Conservation (phyloP, 2,797 vertebrate genomes). For the Phoxinus dragarum region DNA sequence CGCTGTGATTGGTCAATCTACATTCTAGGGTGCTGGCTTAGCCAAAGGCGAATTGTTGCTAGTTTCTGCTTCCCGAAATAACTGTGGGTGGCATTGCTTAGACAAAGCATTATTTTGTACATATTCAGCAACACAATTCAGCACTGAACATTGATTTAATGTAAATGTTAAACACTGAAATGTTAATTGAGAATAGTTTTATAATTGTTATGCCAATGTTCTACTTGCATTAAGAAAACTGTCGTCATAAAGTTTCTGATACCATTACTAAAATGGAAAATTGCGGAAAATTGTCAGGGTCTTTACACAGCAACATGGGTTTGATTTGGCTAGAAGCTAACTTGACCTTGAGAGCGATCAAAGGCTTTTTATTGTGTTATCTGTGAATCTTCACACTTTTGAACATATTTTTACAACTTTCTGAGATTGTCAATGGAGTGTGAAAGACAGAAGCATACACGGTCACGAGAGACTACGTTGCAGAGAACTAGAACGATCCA, state of each 20-base stretch:
- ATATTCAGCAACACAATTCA: neutral
- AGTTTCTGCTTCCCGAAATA: no score
- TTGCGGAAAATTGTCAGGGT: neutral
- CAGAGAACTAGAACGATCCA: neutral
- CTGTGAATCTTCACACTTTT: constrained; percentile 43
- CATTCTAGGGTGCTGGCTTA: no score
- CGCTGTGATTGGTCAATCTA: no score
- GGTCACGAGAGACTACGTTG: neutral
- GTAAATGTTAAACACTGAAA: neutral
- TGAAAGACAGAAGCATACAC: constrained; percentile 27
- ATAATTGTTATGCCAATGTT: no score
- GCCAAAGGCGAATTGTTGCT: no score
- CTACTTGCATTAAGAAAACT: neutral
- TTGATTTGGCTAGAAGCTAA: constrained; percentile 3
- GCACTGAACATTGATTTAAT: no score
- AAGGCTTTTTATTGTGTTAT: constrained; percentile 38
- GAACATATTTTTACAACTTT: constrained; percentile 58
- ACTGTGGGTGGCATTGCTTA: neutral
- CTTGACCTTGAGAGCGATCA: constrained; percentile 35
- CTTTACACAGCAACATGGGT: neutral
- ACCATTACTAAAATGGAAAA: neutral
- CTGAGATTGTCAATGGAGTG: constrained; percentile 60
- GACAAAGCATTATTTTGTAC: neutral
- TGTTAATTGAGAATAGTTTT: neutral
- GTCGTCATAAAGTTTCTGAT: neutral